Conservation (phyloP, 2,113 vertebrate genomes). For the Sciurus niger region DNA sequence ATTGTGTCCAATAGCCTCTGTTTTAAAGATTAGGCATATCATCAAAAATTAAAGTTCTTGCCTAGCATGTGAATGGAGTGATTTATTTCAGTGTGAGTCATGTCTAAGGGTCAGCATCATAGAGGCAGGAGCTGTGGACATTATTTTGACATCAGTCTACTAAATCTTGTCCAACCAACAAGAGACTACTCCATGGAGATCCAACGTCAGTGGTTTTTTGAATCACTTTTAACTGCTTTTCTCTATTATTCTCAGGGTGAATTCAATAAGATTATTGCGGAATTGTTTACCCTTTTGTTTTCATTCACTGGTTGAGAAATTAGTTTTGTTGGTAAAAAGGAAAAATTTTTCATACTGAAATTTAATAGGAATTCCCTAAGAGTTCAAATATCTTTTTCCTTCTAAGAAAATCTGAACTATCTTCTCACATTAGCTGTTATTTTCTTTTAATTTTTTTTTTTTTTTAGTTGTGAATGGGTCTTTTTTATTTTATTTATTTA, state of each 20-base stretch:
- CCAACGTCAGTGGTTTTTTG: not conserved
- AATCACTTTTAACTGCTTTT: not conserved
- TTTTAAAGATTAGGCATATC: not conserved
- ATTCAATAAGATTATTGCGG: not conserved
- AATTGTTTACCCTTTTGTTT: not conserved
- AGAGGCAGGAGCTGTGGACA: not conserved
- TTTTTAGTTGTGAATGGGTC: too few species aligned
- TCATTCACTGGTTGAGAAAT: conserved; percentile 4
- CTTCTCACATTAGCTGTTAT: not conserved
- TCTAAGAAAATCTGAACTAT: not conserved
- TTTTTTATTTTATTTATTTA: too few species aligned
- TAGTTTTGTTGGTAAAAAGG: not conserved
- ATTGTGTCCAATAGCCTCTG: not conserved
- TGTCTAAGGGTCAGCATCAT: not conserved
- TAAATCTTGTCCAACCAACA: not conserved
- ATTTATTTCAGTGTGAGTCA: not conserved
- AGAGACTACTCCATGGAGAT: not conserved
- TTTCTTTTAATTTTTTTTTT: not conserved
- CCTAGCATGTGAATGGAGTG: not conserved
- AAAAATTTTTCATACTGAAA: not conserved
- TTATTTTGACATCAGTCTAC: not conserved
- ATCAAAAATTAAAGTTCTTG: not conserved
- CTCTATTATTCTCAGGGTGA: not conserved
- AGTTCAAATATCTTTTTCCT: not conserved
- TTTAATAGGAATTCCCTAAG: not conserved